Base-by-base conservation (phyloP, 2,888 invertebrate species). In the Drosophila suboccidentalis region DNA sequence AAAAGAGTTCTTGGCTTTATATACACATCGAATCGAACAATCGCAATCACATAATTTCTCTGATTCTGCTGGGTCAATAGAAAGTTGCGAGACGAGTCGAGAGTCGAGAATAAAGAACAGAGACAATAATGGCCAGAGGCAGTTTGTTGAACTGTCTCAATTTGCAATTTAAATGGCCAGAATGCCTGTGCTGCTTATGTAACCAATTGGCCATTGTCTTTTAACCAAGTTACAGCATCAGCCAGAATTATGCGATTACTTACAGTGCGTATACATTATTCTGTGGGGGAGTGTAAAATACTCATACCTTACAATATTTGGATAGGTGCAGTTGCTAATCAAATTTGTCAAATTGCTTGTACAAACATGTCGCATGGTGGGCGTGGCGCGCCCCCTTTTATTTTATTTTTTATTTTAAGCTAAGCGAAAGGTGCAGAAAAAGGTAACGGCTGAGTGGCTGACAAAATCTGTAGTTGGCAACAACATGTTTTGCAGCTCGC, bases 301-400 rank as follows among this genome's bases (percentile, higher is more conserved):
- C 39, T 36, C 19, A 26, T 60, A 15, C 2, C 8, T 29, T 65
- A 41, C 47, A 8, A 29, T 29, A 8, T 29, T 46, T 29, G 36
- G 17, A 10, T 53, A 50, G 88, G 74, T 82, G 85, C 87, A 87
- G 82, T 80, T 61, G 70, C 70, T 84, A 83, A 89, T 89, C 58
- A 85, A 89, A 85, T 89, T 85, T 75, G 85, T 84, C 89, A 89
- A 85, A 89, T 84, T 71, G 66, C 59, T 72, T 71, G 68, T 78
- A 76, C 46, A 67, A 64, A 70, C 70, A 73, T 61, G 68, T 60
- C 55, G 53, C 65, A 15, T 49, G 13, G 75, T 78, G 74, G 84
- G 78, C 71, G 71, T 60, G 65, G 43, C 77, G 44, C 29, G 70
- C 62, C 77, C 60, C 49, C 29, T 3, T 47, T 15, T 32, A 5